phyloP scores from a whole-genome alignment of 2,888 invertebrate genomes.

The Calliphora vomitoria region DNA sequence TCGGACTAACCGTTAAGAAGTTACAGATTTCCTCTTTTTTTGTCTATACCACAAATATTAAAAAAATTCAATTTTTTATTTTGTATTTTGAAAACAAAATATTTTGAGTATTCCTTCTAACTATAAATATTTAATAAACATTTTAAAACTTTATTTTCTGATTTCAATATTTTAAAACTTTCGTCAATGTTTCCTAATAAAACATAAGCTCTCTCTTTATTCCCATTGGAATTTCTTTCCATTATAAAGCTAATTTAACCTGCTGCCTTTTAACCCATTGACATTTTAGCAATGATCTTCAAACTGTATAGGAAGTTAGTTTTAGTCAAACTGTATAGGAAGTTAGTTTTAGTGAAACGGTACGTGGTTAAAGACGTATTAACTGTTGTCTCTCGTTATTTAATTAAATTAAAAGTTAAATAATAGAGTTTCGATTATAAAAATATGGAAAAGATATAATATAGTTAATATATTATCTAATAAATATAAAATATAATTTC shows the following conservation, averaged over 20 bases:
- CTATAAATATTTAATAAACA: too few species aligned
- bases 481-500: constrained; percentile 5
- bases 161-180: too few species aligned
- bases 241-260: neutral
- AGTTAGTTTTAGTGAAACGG: neutral
- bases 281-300: neutral
- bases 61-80: too few species aligned
- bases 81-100: too few species aligned
- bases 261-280: neutral
- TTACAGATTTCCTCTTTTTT: too few species aligned
- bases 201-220: neutral
- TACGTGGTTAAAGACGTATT: neutral
- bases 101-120: too few species aligned
- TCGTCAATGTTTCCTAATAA: too few species aligned
- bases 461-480: neutral
- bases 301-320: neutral
- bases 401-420: neutral
- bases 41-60: too few species aligned
- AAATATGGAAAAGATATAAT: constrained; percentile 15
- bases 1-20: too few species aligned
- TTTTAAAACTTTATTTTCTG: too few species aligned
- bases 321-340: neutral
- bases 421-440: constrained; percentile 14
- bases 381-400: constrained; percentile 5
- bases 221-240: neutral